A percentile compares a stretch with the other conserved stretches of the same genome.
Conservation (phyloP, 2,888 invertebrate genomes). For the Nasonia oneida region DNA sequence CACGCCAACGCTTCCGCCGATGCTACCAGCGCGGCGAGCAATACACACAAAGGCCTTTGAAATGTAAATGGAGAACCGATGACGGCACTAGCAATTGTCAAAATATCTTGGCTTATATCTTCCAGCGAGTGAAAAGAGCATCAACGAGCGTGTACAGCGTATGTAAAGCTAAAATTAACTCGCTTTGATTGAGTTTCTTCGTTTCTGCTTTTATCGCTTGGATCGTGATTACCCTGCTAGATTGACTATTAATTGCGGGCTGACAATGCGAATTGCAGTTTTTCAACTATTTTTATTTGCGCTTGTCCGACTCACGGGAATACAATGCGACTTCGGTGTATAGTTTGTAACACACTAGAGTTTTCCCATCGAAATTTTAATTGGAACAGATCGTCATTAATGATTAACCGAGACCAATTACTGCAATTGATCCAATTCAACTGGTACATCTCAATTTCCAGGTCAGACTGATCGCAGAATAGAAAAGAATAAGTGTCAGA, state of each 20-base stretch:
- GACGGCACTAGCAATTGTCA: conserved; percentile 45
- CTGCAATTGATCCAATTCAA: conserved; percentile 18
- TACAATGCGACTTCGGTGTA: background rate
- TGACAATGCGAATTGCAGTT: background rate
- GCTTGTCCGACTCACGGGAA: background rate
- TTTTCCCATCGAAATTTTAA: conserved; percentile 19
- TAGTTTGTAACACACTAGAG: background rate
- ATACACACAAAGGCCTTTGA: conserved; percentile 51
- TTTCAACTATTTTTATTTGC: background rate
- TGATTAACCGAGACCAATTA: conserved; percentile 32
- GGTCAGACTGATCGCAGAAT: background rate
- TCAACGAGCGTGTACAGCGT: background rate
- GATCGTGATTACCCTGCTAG: background rate
- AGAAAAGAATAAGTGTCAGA: background rate
- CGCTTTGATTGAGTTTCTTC: conserved; percentile 30
- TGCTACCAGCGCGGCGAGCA: background rate
- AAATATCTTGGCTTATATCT: conserved; percentile 44
- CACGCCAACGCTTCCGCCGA: conserved; percentile 22
- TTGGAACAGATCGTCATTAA: background rate
- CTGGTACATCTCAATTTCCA: background rate
- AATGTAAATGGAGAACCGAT: conserved; percentile 43
- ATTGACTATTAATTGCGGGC: background rate
- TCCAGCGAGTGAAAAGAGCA: conserved; percentile 22
- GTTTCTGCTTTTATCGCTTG: background rate
- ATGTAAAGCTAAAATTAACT: conserved; percentile 20